phyloP scores from a whole-genome alignment of 2,113 vertebrate species.

The Acrocephalus kingi region DNA sequence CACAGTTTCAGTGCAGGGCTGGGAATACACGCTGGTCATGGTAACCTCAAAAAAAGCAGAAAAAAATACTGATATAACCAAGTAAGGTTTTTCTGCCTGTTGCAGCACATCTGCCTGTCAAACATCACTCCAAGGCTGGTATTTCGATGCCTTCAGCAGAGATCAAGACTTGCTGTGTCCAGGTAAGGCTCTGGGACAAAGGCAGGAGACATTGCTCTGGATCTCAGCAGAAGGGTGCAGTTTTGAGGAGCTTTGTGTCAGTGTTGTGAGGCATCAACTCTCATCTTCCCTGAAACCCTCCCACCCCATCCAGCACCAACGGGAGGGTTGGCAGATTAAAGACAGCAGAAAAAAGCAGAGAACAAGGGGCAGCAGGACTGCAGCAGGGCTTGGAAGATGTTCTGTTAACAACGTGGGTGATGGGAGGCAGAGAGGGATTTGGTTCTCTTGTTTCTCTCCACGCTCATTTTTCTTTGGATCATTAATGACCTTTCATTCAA shows the following conservation, averaged over 20 bases:
- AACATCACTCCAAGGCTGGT: neutral
- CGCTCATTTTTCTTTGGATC: neutral
- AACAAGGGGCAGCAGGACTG: neutral
- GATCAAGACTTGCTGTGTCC: neutral
- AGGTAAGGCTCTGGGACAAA: neutral
- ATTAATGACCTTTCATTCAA: slow-evolving; percentile 9
- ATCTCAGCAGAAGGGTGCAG: neutral
- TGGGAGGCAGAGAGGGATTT: neutral
- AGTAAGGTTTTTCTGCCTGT: neutral
- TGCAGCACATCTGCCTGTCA: neutral
- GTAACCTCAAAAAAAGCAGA: neutral
- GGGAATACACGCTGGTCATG: neutral
- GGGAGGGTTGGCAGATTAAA: neutral
- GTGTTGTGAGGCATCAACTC: neutral
- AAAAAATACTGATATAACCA: neutral
- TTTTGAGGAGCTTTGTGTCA: neutral
- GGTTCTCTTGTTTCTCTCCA: neutral
- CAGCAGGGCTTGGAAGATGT: neutral
- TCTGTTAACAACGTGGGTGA: neutral
- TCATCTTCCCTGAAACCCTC: neutral
- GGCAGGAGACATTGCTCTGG: neutral
- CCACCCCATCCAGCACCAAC: fast-evolving
- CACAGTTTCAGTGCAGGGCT: neutral
- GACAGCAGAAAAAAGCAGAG: neutral
- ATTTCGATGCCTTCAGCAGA: neutral